Evolutionary conservation across 2,888 invertebrate genomes (phyloP).

Genomic region (Scrobipalpa atriplicella): DNA sequence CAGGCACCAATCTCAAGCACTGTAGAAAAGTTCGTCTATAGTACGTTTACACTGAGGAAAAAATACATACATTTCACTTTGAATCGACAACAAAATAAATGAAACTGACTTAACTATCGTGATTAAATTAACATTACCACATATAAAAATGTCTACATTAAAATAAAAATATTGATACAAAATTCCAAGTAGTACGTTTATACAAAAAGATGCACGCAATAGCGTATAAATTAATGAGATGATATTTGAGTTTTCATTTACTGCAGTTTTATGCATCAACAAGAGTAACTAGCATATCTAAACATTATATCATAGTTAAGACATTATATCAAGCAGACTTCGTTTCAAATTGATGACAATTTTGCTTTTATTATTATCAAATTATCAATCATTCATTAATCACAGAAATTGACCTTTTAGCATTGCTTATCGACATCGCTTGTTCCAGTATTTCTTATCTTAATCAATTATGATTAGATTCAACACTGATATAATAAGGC

Average conservation of each 20-base stretch:
- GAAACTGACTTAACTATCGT: background rate
- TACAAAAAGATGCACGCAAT: conserved; percentile 10
- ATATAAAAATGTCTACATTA: background rate
- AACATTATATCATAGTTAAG: background rate
- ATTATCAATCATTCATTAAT: no score
- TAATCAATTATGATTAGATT: background rate
- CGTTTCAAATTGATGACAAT: background rate
- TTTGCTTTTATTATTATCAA: conserved; percentile 1
- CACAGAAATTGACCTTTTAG: conserved; percentile 6
- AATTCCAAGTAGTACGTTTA: background rate
- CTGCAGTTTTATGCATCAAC: background rate
- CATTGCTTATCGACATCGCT: background rate
- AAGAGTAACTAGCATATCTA: background rate
- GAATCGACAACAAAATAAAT: no score
- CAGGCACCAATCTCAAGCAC: no score
- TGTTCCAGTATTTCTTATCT: no score
- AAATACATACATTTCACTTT: no score
- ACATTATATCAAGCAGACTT: background rate
- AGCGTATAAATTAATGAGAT: background rate
- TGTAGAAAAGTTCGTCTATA: no score
- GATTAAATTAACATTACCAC: background rate
- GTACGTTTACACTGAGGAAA: no score
- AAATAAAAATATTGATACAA: background rate
- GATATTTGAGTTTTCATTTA: conserved; percentile 9
- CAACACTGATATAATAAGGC: background rate